These are phyloP conservation scores for Elegia similella DNA, from an alignment of 2,888 invertebrate species.

Conservation along the genomic window DNA sequence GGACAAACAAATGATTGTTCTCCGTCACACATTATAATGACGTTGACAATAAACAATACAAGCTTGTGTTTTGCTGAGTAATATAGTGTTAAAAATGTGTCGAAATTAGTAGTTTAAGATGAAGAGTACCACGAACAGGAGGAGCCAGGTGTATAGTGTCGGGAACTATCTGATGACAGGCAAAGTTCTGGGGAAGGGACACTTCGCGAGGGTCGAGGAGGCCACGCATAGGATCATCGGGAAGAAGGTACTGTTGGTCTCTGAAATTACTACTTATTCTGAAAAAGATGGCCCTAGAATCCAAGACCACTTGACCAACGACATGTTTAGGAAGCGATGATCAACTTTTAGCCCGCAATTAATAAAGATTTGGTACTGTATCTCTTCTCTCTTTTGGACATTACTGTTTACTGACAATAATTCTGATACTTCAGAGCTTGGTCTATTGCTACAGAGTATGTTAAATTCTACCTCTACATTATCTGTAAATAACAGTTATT, in stretches of 20 bases:
- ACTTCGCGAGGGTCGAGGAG: conserved; percentile 88
- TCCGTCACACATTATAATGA: conserved; percentile 49
- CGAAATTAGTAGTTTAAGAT: conserved; percentile 50
- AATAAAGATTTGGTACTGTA: too few species aligned
- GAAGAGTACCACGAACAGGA: conserved; percentile 57
- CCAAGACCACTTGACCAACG: neutral
- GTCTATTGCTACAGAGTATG: too few species aligned
- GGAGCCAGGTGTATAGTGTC: conserved; percentile 79
- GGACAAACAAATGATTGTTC: conserved; percentile 63
- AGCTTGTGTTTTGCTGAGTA: conserved; percentile 25
- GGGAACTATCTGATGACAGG: conserved; percentile 88
- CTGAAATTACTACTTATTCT: neutral
- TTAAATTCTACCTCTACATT: too few species aligned
- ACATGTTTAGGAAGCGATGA: too few species aligned
- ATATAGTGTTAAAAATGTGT: conserved; percentile 46
- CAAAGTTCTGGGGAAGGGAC: conserved; percentile 86
- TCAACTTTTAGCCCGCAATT: too few species aligned
- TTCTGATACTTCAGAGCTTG: too few species aligned
- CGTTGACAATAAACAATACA: conserved; percentile 52
- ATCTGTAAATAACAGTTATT: too few species aligned
- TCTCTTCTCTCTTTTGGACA: too few species aligned
- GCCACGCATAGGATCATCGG: conserved; percentile 86
- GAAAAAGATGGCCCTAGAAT: neutral
- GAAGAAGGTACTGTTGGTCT: conserved; percentile 80
- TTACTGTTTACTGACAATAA: too few species aligned